These are phyloP conservation scores for Ariopsis seemanni DNA, from an alignment of 2,113 vertebrate genomes.

Conservation along the genomic window DNA sequence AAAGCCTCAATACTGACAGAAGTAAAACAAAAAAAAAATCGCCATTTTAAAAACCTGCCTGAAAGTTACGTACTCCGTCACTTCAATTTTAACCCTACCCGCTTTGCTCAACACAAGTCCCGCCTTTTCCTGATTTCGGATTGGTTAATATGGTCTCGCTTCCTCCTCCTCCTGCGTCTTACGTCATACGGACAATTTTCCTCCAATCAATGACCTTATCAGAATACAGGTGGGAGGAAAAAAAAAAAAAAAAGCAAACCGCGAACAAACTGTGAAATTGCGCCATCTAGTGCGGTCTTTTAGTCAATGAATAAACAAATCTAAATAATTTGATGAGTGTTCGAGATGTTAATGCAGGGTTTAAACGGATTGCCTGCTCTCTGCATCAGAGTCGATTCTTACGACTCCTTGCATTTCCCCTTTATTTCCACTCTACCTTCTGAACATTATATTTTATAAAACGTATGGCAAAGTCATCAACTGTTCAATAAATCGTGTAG, in stretches of 20 bases:
- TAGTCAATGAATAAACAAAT: background rate
- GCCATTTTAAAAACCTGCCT: constrained; percentile 38
- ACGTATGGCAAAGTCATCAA: too few relatives aligned
- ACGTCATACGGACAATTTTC: background rate
- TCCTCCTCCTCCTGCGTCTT: accelerated
- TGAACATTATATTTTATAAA: background rate
- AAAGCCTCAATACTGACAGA: constrained; percentile 41
- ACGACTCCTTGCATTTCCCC: background rate
- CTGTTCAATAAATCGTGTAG: too few relatives aligned
- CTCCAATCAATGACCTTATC: background rate
- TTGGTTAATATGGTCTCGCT: background rate
- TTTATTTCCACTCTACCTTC: too few relatives aligned
- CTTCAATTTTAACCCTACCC: background rate
- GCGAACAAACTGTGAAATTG: background rate
- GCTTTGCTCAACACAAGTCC: background rate
- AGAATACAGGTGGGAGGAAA: background rate
- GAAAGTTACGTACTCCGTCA: background rate
- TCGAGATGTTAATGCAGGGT: background rate
- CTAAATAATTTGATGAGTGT: background rate
- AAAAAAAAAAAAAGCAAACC: background rate
- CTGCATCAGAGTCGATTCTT: background rate
- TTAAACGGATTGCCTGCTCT: background rate
- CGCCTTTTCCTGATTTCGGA: background rate
- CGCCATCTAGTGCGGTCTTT: constrained; percentile 64
- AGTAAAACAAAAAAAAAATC: background rate